Evolutionary conservation across 2,888 invertebrate genomes (phyloP), one percentile per base, ranked within the genome.

Genomic region (Hemistola chrysoprasaria): DNA sequence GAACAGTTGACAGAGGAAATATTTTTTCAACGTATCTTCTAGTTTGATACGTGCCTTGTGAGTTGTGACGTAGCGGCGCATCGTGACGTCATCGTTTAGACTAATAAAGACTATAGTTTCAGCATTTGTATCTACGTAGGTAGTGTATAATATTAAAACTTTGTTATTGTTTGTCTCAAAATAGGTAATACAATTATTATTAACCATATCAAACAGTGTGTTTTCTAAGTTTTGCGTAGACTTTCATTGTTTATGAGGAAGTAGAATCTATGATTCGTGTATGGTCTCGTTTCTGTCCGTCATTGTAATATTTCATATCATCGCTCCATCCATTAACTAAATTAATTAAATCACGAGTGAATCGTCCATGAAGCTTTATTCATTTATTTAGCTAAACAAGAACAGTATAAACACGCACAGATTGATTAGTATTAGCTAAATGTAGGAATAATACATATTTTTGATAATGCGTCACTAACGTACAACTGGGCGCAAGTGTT

Each of bases 21-120:
- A 83, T 85, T 83, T 84, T 85, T 83, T 69, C 81, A 83, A 56
- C 84, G 85, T 84, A 82, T 83, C 82, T 64, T 73, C 68, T 62
- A 60, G 63, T 71, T 35, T 48, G 84, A 76, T 83, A 76, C 81
- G 79, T 84, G 83, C 84, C 80, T 85, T 82, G 79, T 71, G 72
- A 76, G 22, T 23, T 26, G 28, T 2, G 8, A 22, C n/a, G 21
- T 9, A 11, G 11, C 38, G 52, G 36, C 38, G 48, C 33, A 44
- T 38, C 32, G 42, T 39, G 42, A 34, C 70, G 65, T 62, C 62
- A 62, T 73, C 66, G 65, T 63, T 61, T 71, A 74, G 70, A 73
- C 68, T 84, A n/a, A n/a, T n/a, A n/a, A n/a, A n/a, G n/a, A n/a
- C n/a, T n/a, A n/a, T n/a, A 84, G 74, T 76, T 72, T 62, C 71